These are phyloP conservation scores for Oreohelix idahoensis DNA, from an alignment of 1,140 invertebrate genomes.

Conservation along the genomic window DNA sequence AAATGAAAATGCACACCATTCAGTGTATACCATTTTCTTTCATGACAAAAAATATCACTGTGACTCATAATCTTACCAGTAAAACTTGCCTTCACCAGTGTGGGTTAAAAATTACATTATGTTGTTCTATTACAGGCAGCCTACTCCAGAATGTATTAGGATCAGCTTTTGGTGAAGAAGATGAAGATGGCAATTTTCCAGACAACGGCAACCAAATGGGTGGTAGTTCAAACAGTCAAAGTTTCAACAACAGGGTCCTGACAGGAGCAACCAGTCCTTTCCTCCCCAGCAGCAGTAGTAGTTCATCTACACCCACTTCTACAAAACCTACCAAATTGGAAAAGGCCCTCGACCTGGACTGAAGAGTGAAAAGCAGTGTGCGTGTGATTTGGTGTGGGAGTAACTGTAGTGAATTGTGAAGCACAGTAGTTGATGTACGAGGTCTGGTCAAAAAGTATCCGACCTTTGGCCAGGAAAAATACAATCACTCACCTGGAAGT, in stretches of 20 bases:
- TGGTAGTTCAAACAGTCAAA: too few species aligned
- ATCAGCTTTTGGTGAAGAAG: slow-evolving; percentile 7
- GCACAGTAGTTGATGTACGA: background rate
- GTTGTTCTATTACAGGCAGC: background rate
- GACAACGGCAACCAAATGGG: background rate
- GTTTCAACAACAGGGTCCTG: background rate
- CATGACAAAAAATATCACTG: too few species aligned
- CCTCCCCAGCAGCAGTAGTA: background rate
- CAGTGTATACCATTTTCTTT: too few species aligned
- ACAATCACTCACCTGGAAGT: too few species aligned
- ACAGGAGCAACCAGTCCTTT: background rate
- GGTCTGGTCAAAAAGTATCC: too few species aligned
- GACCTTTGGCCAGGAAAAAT: too few species aligned
- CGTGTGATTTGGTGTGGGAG: background rate
- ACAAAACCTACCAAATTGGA: slow-evolving; percentile 1
- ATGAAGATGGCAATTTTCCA: background rate
- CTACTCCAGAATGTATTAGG: slow-evolving; percentile 28
- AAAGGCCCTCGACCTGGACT: slow-evolving; percentile 26
- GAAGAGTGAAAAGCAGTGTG: background rate
- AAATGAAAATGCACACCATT: too few species aligned
- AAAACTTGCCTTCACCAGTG: too few species aligned
- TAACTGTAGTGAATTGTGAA: background rate
- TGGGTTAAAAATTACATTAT: background rate
- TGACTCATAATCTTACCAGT: too few species aligned
- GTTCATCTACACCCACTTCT: background rate